Base-by-base conservation (phyloP, 53 echinoderm and acorn worm genomes). In the Temnopleurus reevesii region DNA sequence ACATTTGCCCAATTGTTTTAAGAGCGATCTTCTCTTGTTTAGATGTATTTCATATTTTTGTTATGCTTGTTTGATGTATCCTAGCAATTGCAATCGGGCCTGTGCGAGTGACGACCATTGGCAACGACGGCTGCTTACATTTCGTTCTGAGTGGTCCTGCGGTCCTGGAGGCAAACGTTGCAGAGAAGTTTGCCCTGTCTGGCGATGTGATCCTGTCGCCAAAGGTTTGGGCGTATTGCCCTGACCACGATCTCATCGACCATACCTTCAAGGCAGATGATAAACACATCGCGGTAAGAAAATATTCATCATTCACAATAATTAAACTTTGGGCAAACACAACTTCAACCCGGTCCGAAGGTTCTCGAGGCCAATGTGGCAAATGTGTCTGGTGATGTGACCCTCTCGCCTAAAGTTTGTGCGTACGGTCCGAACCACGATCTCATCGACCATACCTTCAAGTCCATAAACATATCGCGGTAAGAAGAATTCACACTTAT, bases 331-430 rank as follows among this genome's bases (percentile, higher is more conserved):
- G n/a, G n/a, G n/a, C n/a, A n/a, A n/a, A n/a, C n/a, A n/a, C n/a
- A n/a, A n/a, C n/a, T n/a, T n/a, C n/a, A n/a, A n/a, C n/a, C n/a
- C n/a, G n/a, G 97, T 28, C 89, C 64, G 53, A 94, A 95, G 12
- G 97, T 97, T 18, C 95, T 94, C 59, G 97, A 97, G 53, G 97
- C 94, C 10, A 97, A 97, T 81, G 82, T 89, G n/a, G 95, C 97
- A 0, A 95, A 97, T 77, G 93, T 90, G 77, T 93, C 97, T n/a
- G 97, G 97, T 25, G 91, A 94, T 21, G 80, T 97, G 38, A 94
- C 94, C 26, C 90, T 97, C 13, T 94, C 95, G 3, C 95, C 97
- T 21, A 97, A 95, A 89, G 89, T 93, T 12, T 97, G 97, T 95
- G 97, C 94, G 21, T 95, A 95, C 81, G 86, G 91, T 9, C 95